Base-by-base conservation (phyloP, 2,113 vertebrate species). In the Catharus fuscescens region DNA sequence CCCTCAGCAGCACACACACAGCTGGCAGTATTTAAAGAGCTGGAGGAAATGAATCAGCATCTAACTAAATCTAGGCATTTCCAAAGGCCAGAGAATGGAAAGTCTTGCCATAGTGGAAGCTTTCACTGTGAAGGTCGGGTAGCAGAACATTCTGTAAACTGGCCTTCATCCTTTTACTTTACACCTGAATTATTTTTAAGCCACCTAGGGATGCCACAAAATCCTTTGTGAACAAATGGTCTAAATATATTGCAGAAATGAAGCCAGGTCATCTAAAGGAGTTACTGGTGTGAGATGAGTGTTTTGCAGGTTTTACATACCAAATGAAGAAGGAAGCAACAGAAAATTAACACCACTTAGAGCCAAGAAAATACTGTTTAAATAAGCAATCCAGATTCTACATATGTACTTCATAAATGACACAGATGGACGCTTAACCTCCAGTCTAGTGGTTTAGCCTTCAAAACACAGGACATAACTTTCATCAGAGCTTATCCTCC, bases 41-140 rank as follows among this genome's bases (percentile, higher is more conserved):
- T 95, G 71, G 92, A 96, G 97, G 98, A 98, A 98, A 97, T 96
- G 96, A 98, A 96, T 95, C 87, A 95, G 80, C 45, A 8, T 79
- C 91, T 90, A 94, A 90, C 92, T 88, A 93, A 95, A 88, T 36
- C 83, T 83, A 72, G 72, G 36, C 44, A 60, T 95, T 96, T 96
- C 92, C 93, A 94, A 97, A 95, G 88, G 77, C 89, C 91, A 96
- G 95, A 94, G 83, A 69, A 84, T 91, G 88, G 72, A 31, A 96
- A 91, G 64, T 59, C 82, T 94, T 82, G 93, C 76, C 76, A 85
- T 44, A 90, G 61, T 59, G 48, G 66, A 78, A 91, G 24, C 26
- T 71, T 61, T 79, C 92, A 72, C 79, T 78, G 64, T 60, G 77
- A 92, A 81, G 59, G 67, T 62, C 16, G 0, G 47, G 84, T 48